A percentile compares a stretch with the other conserved stretches of the same genome.
Evolutionary conservation across 2,797 vertebrate species (phyloP).

Genomic region (Percopsis omiscomaycus): DNA sequence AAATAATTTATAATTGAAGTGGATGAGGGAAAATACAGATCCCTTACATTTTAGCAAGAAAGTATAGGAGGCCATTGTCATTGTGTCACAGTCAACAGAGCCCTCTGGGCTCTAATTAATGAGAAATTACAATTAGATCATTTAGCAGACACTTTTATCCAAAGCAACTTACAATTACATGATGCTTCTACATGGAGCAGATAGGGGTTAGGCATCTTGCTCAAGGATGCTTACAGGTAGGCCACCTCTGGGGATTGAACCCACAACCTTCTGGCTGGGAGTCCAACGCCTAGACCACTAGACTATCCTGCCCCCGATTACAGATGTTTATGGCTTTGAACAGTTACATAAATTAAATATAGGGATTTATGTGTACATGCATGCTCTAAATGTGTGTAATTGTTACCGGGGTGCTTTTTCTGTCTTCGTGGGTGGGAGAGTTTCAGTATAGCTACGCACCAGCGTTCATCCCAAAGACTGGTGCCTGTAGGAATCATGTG

Average conservation of each 20-base stretch:
- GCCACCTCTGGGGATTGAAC: no score
- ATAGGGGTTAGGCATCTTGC: no score
- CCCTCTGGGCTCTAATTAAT: conserved; percentile 1
- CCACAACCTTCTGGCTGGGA: no score
- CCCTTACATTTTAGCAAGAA: no score
- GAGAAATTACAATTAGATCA: background rate
- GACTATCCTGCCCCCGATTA: background rate
- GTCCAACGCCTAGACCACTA: no score
- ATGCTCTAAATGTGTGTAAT: background rate
- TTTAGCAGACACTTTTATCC: no score
- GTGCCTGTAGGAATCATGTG: conserved; percentile 10
- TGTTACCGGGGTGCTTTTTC: conserved; percentile 18
- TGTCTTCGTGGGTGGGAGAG: conserved; percentile 27
- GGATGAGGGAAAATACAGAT: no score
- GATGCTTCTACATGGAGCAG: no score
- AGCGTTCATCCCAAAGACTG: conserved; percentile 18
- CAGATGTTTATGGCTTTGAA: background rate
- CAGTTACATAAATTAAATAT: background rate
- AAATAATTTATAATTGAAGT: no score
- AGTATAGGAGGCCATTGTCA: no score
- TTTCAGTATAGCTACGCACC: conserved; percentile 43
- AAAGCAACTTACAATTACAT: no score
- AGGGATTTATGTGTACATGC: background rate
- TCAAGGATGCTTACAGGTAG: no score
- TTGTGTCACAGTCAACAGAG: background rate